Evolutionary conservation across 1,140 invertebrate species (phyloP).

Genomic region (Aphis gossypii): DNA sequence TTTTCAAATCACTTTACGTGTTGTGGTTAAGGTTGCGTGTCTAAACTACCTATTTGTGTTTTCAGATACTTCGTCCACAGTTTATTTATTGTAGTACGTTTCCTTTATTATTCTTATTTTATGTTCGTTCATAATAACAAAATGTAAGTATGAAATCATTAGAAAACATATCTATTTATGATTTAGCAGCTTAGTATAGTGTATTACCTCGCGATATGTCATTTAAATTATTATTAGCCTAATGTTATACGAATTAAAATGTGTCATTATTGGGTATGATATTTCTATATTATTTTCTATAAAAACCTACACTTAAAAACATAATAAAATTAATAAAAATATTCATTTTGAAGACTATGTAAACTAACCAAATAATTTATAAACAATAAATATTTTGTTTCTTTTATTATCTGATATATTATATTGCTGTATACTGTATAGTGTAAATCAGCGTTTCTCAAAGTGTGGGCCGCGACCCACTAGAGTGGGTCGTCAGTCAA

Average conservation of each 20-base stretch:
- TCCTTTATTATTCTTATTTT: neutral
- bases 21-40: neutral
- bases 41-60: neutral
- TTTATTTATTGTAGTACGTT: neutral
- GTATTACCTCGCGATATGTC: neutral
- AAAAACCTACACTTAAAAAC: neutral
- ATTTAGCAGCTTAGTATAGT: neutral
- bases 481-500: too few species aligned
- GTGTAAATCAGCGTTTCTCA: too few species aligned
- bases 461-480: too few species aligned
- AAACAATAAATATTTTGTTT: neutral
- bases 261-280: neutral
- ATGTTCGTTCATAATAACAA: neutral
- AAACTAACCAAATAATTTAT: too few species aligned
- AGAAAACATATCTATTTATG: neutral
- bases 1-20: neutral
- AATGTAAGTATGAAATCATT: neutral
- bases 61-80: neutral
- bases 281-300: neutral
- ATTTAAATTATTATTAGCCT: neutral
- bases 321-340: neutral
- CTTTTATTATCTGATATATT: neutral
- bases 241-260: neutral
- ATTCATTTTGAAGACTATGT: neutral
- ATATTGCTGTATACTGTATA: too few species aligned